phyloP scores from a whole-genome alignment of 2,888 invertebrate species.

The Drosophila silvestris region DNA sequence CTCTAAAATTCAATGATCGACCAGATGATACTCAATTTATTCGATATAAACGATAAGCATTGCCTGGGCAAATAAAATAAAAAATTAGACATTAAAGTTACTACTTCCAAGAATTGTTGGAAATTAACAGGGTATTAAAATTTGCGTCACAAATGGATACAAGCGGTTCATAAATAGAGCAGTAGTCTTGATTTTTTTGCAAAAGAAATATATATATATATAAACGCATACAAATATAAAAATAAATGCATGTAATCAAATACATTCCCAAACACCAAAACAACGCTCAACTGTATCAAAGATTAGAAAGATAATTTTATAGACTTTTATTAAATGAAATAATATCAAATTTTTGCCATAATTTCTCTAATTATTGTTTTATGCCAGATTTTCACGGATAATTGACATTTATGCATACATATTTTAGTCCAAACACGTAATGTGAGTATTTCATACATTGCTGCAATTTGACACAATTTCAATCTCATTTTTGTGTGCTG shows the following conservation, averaged over 20 bases:
- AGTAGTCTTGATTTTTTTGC: background rate
- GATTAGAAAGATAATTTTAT: background rate
- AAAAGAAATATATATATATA: background rate
- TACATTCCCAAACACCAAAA: background rate
- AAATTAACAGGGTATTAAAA: background rate
- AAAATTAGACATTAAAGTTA: background rate
- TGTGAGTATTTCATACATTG: constrained; percentile 25
- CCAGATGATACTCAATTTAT: background rate
- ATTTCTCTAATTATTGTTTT: background rate
- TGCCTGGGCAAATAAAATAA: background rate
- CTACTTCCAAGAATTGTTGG: background rate
- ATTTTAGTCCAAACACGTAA: constrained; percentile 1
- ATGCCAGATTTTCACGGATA: background rate
- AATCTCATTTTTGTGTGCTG: constrained; percentile 20
- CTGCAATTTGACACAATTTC: constrained; percentile 29
- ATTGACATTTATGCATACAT: background rate
- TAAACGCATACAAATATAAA: background rate
- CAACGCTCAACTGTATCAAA: background rate
- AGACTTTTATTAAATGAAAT: background rate
- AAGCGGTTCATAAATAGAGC: background rate
- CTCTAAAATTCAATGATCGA: background rate
- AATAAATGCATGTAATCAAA: background rate
- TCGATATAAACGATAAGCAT: background rate
- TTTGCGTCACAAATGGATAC: rapidly evolving
- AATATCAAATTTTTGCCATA: background rate